Base-by-base conservation (phyloP, 2,888 invertebrate genomes). In the Cryptus armator region DNA sequence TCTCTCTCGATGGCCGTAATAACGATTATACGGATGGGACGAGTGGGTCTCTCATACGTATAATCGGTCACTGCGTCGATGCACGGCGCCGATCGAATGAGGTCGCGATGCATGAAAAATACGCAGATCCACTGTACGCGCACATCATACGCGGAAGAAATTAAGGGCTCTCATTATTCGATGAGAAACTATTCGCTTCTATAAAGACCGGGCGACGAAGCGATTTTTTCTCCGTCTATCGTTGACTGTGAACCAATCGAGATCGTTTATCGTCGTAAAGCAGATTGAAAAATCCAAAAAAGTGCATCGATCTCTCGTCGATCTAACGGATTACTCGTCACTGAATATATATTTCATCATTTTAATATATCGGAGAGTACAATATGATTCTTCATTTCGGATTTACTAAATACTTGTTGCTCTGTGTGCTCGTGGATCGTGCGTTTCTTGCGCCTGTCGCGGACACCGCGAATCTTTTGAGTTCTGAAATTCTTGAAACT, bases 21-120 rank as follows among this genome's bases (percentile, higher is more conserved):
- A 19, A 56, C 56, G 56, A 56, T 56, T 24, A 56, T 24, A 56
- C 56, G 56, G 56, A 56, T 56, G 56, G 12, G 19, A 56, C 19
- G 56, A 56, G 10, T 56, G 56, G 24, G 24, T 19, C 19, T 56
- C 53, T 19, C 19, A 19, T 19, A 10, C 56, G 56, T 56, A 12
- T 24, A 56, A 56, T 56, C 56, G 56, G 56, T 16, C 56, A 24
- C 24, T 24, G 56, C 4, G 19, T 56, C 56, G 56, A 56, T 56
- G 24, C 24, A 4, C 24, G 6, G 56, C 56, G 56, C 19, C 56
- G 56, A 56, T 56, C 56, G 56, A 24, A 24, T 24, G 24, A 24
- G 56, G 56, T 56, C 24, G 56, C 56, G 56, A 56, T 56, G 56
- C 56, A 56, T 56, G 56, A 56, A 56, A 56, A 56, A 10, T 56